Evolutionary conservation across 2,113 vertebrate species (phyloP), one percentile per base, ranked within the genome.

Genomic region (Neotragus moschatus): DNA sequence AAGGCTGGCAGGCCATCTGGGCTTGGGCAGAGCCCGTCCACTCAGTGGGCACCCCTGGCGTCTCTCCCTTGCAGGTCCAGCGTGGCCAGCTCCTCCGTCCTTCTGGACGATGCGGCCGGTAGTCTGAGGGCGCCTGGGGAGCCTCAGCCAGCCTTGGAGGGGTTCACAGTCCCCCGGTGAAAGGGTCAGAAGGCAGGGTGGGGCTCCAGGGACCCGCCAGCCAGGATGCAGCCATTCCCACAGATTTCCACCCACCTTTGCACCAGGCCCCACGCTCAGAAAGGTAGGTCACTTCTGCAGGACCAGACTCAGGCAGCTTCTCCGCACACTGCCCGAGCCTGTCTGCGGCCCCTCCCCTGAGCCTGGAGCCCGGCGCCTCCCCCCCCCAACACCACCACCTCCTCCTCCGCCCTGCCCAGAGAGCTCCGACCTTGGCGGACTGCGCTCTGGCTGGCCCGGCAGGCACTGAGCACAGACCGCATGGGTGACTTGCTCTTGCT

Each of bases 211-310:
- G 12, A 2, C 26, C 25, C 2, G 1, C 47, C n/a, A 21, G 47
- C 17, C 7, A 8, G 28, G 3, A 0, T 5, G 2, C 15, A 7
- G 12, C 30, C 4, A 12, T 58, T 84, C 21, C 33, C 19, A 11
- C 30, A 39, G n/a, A 2, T 10, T 3, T 5, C 23, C 30, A 2
- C n/a, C 55, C 7, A 2, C 36, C 7, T 3, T 11, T 11, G 2
- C 21, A 3, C 39, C 47, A 13, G 56, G 15, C 36, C 30, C 26
- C 6, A 3, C 1, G 8, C 47, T 23, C 30, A 17, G 82, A 55
- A 56, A 58, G 13, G 49, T 16, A 66, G 9, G 33, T 43, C 43
- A n/a, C 25, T 30, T 25, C 49, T 13, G 23, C 8, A 17, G 39
- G 56, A 36, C 21, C 47, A 12, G 9, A 56, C 17, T 1, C 2